Evolutionary conservation across 2,888 invertebrate species (phyloP).

Genomic region (Xestia sexstrigata): DNA sequence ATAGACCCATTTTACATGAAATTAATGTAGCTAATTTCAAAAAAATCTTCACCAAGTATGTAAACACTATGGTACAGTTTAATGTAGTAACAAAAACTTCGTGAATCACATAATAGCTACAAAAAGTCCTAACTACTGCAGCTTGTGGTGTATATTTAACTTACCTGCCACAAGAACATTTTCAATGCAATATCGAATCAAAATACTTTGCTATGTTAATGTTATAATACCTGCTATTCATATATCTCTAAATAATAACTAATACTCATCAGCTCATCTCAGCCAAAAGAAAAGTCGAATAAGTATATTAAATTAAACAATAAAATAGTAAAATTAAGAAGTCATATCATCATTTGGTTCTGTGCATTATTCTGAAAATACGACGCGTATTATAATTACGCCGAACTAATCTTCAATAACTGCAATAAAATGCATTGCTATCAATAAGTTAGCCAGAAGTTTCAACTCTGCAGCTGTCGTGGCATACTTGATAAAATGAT

Average conservation of each 20-base stretch:
- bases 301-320: background rate
- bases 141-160: slow-evolving; percentile 25
- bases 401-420: slow-evolving; percentile 54
- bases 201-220: background rate
- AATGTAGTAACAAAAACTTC: slow-evolving; percentile 9
- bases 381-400: slow-evolving; percentile 13
- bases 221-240: background rate
- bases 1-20: background rate
- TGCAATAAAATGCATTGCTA: slow-evolving; percentile 38
- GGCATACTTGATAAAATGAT: slow-evolving; percentile 55
- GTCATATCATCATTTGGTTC: background rate
- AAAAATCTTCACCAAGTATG: background rate
- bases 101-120: slow-evolving; percentile 29
- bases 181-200: background rate
- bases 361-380: background rate
- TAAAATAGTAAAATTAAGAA: background rate
- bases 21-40: background rate
- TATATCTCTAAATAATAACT: background rate
- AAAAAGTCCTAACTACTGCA: slow-evolving; percentile 37
- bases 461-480: slow-evolving; percentile 21
- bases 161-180: slow-evolving; percentile 13
- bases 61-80: background rate
- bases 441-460: slow-evolving; percentile 31
- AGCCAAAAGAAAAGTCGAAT: background rate
- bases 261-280: background rate